Evolutionary conservation across 2,797 vertebrate species (phyloP).

Genomic region (Smutsia temminckii): DNA sequence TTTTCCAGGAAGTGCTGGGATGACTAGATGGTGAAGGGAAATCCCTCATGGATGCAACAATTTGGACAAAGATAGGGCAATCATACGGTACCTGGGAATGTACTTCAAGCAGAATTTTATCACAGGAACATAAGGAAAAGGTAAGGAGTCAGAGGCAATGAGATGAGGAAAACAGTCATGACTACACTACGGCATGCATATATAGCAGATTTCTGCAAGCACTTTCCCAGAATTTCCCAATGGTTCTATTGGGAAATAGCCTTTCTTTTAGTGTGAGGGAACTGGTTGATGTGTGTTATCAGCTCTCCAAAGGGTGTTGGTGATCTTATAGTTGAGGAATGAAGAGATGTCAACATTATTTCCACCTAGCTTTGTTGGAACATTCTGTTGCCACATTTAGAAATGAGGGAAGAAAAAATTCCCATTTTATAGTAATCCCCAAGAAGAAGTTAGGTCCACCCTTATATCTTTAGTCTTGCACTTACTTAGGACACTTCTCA

Average conservation of each 20-base stretch:
- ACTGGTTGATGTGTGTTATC: background rate
- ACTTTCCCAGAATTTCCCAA: background rate
- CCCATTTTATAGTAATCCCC: background rate
- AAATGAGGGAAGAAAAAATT: background rate
- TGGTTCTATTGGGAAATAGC: background rate
- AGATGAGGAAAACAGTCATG: background rate
- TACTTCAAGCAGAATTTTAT: background rate
- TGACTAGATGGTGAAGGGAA: background rate
- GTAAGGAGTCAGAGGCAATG: background rate
- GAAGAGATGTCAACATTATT: constrained; percentile 36
- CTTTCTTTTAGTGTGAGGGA: background rate
- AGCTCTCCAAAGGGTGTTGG: background rate
- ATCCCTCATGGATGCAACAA: background rate
- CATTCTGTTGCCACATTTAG: background rate
- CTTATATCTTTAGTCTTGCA: background rate
- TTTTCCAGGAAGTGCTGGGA: background rate
- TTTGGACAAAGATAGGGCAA: background rate
- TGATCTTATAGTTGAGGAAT: background rate
- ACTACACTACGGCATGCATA: rapidly evolving
- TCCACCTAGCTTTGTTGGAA: constrained; percentile 18
- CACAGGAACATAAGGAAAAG: background rate
- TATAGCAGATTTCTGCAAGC: background rate
- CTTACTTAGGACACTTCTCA: background rate
- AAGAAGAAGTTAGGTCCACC: background rate
- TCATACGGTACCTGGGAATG: background rate